Base-by-base conservation (phyloP, 2,113 vertebrate species). In the Myodes glareolus region DNA sequence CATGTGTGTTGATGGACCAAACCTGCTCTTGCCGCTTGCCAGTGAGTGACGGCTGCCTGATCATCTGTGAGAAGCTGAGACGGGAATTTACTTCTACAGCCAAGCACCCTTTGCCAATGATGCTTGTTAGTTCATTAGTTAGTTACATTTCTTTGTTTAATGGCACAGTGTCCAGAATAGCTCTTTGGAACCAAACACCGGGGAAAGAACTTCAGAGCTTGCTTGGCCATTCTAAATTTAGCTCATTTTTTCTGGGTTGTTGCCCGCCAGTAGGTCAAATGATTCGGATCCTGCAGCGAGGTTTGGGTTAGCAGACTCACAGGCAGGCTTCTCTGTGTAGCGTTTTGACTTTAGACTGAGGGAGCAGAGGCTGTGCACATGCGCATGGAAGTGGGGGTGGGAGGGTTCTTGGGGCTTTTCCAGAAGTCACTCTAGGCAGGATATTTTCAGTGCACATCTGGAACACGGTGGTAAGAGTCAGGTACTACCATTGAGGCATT, bases 21-120 rank as follows among this genome's bases (percentile, higher is more conserved):
- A 81, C 72, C 75, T 97, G 95, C 52, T 97, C 61, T 85, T 42
- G 50, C 67, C 1, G 0, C 81, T 96, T 85, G 61, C 31, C n/a
- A 45, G 39, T 63, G 96, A 98, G 52, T 90, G 97, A 95, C 96
- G 98, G 97, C 98, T 98, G 98, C 95, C 96, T 95, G 91, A 61
- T 97, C 91, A 93, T 96, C 80, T 90, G 82, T 47, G 52, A 97
- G 97, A 95, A 95, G 78, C 96, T 86, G 81, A 97, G 90, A 19
- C 0, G 58, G 67, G 76, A 31, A 4, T 31, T 88, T 31, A 0
- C 92, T 98, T 98, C 90, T 97, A 98, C 97, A 98, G 92, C 91
- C 91, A 42, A 97, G 86, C 61, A 94, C 95, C 76, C 78, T 72
- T 94, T 96, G 81, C 81, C 94, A 58, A 76, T 11, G 86, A 90